Percentiles rank a stretch among this genome's conserved stretches.
Conservation (phyloP, 2,113 vertebrate species). For the Amphiprion percula region DNA sequence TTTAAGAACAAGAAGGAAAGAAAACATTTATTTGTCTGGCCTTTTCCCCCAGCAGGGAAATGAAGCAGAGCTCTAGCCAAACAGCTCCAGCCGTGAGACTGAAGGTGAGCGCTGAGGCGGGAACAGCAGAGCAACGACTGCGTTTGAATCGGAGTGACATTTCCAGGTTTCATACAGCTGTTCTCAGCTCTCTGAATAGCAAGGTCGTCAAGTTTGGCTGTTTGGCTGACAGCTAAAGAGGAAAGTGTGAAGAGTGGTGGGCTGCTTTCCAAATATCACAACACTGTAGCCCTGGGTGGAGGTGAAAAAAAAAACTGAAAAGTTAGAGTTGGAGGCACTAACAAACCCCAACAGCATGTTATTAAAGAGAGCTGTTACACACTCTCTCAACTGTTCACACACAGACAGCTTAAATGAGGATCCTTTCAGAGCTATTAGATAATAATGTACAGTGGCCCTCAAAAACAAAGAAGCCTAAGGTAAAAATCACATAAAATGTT, state of each 20-base stretch:
- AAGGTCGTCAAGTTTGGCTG: slow-evolving; percentile 44
- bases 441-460: no score
- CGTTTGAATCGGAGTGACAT: slow-evolving; percentile 60
- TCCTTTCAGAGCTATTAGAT: no score
- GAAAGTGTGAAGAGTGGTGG: slow-evolving; percentile 21
- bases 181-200: slow-evolving; percentile 43
- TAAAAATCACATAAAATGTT: no score
- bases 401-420: background rate
- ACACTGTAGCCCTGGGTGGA: background rate
- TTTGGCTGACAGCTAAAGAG: slow-evolving; percentile 35
- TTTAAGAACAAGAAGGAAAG: background rate
- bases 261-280: slow-evolving; percentile 43
- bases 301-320: background rate
- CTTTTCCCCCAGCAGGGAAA: slow-evolving; percentile 29
- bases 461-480: no score
- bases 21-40: slow-evolving; percentile 34
- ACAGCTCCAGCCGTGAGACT: slow-evolving; percentile 12
- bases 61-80: background rate
- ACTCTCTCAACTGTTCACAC: background rate
- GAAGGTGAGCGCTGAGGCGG: background rate
- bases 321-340: background rate
- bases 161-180: slow-evolving; percentile 57
- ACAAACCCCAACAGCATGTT: background rate
- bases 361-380: background rate
- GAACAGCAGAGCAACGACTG: background rate